Base-by-base conservation (phyloP, 2,113 vertebrate species). In the Monopterus albus region DNA sequence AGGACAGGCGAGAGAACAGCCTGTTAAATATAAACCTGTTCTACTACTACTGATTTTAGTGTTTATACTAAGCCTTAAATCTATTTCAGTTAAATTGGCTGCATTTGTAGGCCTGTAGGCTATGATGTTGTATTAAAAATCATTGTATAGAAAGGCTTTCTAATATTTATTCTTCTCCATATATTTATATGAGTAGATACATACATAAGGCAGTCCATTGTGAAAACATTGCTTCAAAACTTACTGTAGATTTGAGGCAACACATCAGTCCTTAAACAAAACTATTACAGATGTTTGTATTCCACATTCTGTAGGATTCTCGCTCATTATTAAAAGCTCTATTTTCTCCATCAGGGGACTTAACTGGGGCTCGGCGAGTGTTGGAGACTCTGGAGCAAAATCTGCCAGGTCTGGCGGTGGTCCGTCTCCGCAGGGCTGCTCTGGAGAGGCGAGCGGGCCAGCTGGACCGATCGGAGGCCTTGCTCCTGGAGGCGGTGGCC, bases 371-470 rank as follows among this genome's bases (percentile, higher is more conserved):
- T 1, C 92, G 92, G 11, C 88, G 88, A 8, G 90, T 95, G 45
- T 75, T 95, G 49, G 87, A 87, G 11, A 72, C 78, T 2, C 71
- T 95, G 58, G 94, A 96, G 75, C 89, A 81, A 47, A 72, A 55
- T 1, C 65, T 92, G 31, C 95, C 95, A 0, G 94, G 94, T 2
- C 52, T 96, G 69, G 93, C 87, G 0, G 87, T 94, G 61, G 93
- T 95, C 18, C 92, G 94, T 1, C 75, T 95, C 45, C 92, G 92
- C 46, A 89, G 94, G 33, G 94, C 87, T 0, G 93, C 91, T 50
- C 68, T 96, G 58, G 95, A 96, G 81, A 90, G 94, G 29, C 88
- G 95, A 20, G 83, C 83, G 0, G 94, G 94, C 18, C 85, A 75
- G 26, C 78, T 93, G 65, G 92, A 94, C n/a, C 77, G 75, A 55